Conservation (phyloP, 2,888 invertebrate genomes). For the Tipula vernalis region DNA sequence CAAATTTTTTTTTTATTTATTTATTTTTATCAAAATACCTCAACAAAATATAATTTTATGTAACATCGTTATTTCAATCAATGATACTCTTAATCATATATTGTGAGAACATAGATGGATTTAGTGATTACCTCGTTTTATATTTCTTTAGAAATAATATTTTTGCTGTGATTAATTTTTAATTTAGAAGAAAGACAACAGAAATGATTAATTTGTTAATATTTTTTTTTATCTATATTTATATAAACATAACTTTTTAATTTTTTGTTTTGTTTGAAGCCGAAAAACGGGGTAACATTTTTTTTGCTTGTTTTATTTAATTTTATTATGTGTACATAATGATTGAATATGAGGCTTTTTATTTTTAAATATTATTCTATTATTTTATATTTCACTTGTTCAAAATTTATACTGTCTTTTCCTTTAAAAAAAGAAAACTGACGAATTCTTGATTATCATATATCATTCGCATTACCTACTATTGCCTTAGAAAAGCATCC, state of each 20-base stretch:
- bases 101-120: background rate
- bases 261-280: background rate
- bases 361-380: background rate
- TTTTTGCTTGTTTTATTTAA: background rate
- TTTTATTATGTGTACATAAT: background rate
- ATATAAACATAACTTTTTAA: background rate
- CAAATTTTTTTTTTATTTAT: background rate
- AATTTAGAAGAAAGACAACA: background rate
- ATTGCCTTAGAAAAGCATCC: background rate
- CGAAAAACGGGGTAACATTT: slow-evolving; percentile 1
- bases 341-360: background rate
- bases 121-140: background rate
- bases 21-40: background rate
- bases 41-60: background rate
- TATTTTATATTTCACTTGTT: background rate
- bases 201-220: background rate
- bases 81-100: background rate
- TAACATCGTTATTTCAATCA: background rate
- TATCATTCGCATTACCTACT: background rate
- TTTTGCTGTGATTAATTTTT: background rate
- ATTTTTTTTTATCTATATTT: background rate
- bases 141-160: background rate
- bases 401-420: background rate
- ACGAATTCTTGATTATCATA: background rate
- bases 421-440: background rate